phyloP scores from a whole-genome alignment of 2,113 vertebrate species.

The Halcyon senegalensis region DNA sequence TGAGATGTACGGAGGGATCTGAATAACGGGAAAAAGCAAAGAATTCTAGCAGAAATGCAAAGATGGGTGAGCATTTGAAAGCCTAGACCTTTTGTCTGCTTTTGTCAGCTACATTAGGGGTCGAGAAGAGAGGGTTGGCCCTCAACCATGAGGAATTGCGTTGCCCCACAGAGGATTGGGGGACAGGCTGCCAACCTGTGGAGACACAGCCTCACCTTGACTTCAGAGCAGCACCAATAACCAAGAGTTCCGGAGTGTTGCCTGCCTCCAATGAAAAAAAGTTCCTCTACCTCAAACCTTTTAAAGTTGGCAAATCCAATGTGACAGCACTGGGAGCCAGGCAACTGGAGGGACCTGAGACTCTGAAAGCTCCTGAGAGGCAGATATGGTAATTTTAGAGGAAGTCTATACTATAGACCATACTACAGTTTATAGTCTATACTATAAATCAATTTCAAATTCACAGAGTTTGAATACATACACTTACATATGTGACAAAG shows the following conservation, averaged over 20 bases:
- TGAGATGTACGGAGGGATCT: background rate
- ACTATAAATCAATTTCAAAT: background rate
- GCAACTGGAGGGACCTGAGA: fast-evolving
- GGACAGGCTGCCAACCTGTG: background rate
- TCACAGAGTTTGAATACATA: background rate
- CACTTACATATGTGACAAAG: background rate
- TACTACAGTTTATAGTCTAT: too few relatives aligned
- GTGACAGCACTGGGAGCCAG: background rate
- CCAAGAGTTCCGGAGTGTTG: background rate
- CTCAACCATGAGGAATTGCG: background rate
- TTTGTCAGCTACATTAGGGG: background rate
- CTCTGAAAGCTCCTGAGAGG: background rate
- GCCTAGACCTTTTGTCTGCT: background rate
- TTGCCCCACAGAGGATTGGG: background rate
- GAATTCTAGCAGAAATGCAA: background rate
- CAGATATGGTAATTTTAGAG: background rate
- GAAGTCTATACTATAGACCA: background rate
- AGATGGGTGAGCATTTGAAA: background rate
- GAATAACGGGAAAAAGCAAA: background rate
- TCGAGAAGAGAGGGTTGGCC: background rate
- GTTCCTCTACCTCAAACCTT: background rate
- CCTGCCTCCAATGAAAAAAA: background rate
- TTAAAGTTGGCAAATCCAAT: background rate
- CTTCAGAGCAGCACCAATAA: background rate
- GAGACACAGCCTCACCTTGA: background rate